These are phyloP conservation scores for Rattus rattus DNA, from an alignment of 2,113 vertebrate species.

Conservation along the genomic window DNA sequence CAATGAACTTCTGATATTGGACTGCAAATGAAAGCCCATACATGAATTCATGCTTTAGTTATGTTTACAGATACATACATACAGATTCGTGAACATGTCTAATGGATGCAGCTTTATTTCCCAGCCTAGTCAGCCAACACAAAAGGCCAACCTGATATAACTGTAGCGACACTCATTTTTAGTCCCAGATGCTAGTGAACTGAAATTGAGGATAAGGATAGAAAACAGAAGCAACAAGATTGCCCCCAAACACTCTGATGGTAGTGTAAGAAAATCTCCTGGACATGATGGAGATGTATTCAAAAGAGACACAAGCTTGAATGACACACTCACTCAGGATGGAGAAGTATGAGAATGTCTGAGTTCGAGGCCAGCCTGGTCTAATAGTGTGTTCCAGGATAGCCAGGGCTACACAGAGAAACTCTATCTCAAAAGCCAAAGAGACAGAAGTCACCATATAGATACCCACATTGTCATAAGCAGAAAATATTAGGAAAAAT, in stretches of 20 bases:
- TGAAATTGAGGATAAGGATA: not conserved
- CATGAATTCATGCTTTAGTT: not conserved
- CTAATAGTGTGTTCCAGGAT: too few species aligned
- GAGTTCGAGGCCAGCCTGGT: not conserved
- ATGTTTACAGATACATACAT: not conserved
- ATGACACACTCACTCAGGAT: not conserved
- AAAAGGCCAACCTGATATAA: fast-evolving
- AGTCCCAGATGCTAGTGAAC: not conserved
- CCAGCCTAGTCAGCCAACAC: not conserved
- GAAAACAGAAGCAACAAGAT: not conserved
- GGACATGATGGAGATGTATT: not conserved
- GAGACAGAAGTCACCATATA: not conserved
- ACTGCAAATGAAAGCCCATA: not conserved
- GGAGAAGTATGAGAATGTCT: too few species aligned
- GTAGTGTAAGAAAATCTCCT: not conserved
- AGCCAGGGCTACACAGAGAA: not conserved
- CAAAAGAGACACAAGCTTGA: not conserved
- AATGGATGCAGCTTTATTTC: not conserved
- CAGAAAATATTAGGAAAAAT: not conserved
- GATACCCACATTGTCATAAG: not conserved
- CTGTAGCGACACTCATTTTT: not conserved
- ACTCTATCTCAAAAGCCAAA: not conserved
- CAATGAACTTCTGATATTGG: not conserved
- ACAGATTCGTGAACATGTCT: not conserved
- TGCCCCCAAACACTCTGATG: not conserved